These are phyloP conservation scores for Drosophila santomea DNA, from an alignment of 1,140 invertebrate genomes.

Conservation along the genomic window DNA sequence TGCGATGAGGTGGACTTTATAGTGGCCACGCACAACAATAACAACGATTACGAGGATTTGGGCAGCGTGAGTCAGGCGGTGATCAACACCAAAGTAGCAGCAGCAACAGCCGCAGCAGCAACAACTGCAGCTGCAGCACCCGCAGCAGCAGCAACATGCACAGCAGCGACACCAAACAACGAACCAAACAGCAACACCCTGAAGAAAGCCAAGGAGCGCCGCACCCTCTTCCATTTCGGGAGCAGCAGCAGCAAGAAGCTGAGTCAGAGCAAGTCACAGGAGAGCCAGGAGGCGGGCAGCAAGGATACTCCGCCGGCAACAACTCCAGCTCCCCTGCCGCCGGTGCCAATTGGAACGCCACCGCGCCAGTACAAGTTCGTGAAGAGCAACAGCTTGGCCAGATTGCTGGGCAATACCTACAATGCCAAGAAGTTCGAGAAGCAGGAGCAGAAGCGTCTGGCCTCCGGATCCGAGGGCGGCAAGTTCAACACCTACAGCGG, in stretches of 20 bases:
- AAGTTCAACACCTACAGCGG: conserved; percentile 80
- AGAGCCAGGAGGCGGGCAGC: not conserved
- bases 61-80: conserved; percentile 46
- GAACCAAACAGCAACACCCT: conserved; percentile 70
- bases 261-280: conserved; percentile 47
- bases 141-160: conserved; percentile 26
- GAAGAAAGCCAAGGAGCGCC: conserved; percentile 69
- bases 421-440: conserved; percentile 83
- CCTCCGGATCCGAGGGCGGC: conserved; percentile 35
- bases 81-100: conserved; percentile 60
- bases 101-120: conserved; percentile 6
- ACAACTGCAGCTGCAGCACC: not conserved
- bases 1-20: conserved; percentile 73
- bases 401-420: conserved; percentile 81
- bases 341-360: conserved; percentile 71
- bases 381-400: conserved; percentile 77
- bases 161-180: conserved; percentile 64
- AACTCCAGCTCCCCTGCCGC: conserved; percentile 25
- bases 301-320: conserved; percentile 20
- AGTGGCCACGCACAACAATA: conserved; percentile 56
- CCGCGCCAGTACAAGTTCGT: conserved; percentile 79
- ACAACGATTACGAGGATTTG: conserved; percentile 71
- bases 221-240: conserved; percentile 67
- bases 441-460: conserved; percentile 68
- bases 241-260: conserved; percentile 61